These are phyloP conservation scores for Chrysodeixis includens DNA, from an alignment of 2,888 invertebrate species.

Conservation along the genomic window DNA sequence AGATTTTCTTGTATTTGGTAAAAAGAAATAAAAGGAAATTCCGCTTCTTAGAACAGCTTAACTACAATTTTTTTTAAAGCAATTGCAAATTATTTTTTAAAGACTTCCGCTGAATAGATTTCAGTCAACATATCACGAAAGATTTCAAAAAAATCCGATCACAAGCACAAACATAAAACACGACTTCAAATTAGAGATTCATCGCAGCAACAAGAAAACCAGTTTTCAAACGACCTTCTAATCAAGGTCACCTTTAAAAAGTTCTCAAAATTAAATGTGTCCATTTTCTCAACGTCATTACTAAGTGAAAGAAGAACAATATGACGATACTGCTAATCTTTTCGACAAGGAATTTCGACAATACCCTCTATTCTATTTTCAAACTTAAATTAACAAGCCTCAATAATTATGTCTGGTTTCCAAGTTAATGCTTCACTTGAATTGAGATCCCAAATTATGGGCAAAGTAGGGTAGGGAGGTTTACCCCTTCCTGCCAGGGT, in stretches of 20 bases:
- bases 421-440: slow-evolving; percentile 10
- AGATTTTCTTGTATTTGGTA: too few species aligned
- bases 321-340: neutral
- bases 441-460: slow-evolving; percentile 34
- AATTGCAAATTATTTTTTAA: too few species aligned
- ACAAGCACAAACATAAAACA: too few species aligned
- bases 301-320: neutral
- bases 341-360: neutral
- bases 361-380: neutral
- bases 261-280: neutral
- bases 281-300: neutral
- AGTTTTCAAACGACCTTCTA: neutral
- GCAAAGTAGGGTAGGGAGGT: slow-evolving; percentile 10
- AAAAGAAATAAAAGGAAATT: too few species aligned
- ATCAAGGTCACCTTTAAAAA: neutral
- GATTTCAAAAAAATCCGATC: too few species aligned
- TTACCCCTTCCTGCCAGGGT: slow-evolving; percentile 21
- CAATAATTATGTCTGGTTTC: slow-evolving; percentile 27
- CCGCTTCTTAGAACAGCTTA: too few species aligned
- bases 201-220: neutral
- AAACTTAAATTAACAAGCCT: neutral
- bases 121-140: too few species aligned
- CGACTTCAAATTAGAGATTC: too few species aligned
- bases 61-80: too few species aligned
- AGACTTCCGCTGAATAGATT: too few species aligned